These are phyloP conservation scores for Dermatophagoides farinae DNA, from an alignment of 1,140 invertebrate species.

Conservation along the genomic window DNA sequence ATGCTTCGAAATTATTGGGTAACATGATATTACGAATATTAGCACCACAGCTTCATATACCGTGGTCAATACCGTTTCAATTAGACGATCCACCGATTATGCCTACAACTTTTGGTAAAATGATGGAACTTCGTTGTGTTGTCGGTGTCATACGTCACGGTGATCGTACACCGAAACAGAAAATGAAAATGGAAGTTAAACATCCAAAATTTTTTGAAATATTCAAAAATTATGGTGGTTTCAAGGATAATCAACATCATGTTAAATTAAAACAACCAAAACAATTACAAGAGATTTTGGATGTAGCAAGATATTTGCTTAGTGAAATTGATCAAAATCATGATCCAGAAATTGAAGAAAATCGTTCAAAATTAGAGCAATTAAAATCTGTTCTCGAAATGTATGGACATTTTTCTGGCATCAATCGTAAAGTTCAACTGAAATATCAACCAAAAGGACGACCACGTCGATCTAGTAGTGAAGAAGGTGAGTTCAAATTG, in stretches of 20 bases:
- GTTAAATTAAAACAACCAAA: constrained; percentile 93
- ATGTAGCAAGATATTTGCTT: constrained; percentile 70
- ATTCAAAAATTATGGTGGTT: constrained; percentile 91
- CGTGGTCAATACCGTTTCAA: constrained; percentile 88
- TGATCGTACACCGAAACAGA: constrained; percentile 96
- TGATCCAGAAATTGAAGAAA: constrained; percentile 85
- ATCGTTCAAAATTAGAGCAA: constrained; percentile 88
- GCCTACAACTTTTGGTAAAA: constrained; percentile 84
- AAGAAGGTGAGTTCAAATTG: constrained; percentile 85
- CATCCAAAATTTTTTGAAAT: constrained; percentile 98
- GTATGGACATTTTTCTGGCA: constrained; percentile 99
- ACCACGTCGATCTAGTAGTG: constrained; percentile 74
- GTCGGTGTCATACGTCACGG: constrained; percentile 96
- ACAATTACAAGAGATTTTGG: constrained; percentile 89
- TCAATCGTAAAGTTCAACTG: constrained; percentile 98
- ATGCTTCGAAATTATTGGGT: constrained; percentile 90
- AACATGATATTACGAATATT: constrained; percentile 80
- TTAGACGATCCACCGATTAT: constrained; percentile 95
- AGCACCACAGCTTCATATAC: constrained; percentile 83
- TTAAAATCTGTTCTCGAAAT: constrained; percentile 96
- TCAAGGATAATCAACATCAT: constrained; percentile 58
- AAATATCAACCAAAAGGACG: constrained; percentile 93
- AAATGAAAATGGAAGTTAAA: constrained; percentile 99
- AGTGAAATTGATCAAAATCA: constrained; percentile 60
- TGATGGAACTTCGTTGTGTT: constrained; percentile 97